These are phyloP conservation scores for Ciconia maguari DNA, from an alignment of 2,113 vertebrate species.

Conservation along the genomic window DNA sequence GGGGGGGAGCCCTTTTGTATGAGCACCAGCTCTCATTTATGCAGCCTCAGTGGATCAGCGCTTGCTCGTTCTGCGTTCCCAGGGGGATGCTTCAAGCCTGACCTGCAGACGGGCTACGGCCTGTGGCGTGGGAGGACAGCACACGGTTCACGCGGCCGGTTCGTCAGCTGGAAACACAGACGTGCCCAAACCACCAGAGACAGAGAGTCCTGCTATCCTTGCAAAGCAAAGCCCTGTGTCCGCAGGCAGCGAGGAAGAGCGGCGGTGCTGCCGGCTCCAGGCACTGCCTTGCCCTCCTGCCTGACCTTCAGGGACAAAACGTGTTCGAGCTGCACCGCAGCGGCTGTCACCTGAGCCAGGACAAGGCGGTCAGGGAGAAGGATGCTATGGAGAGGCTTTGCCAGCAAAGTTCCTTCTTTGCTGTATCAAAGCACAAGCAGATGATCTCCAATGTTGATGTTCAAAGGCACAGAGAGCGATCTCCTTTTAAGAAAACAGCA, in stretches of 20 bases:
- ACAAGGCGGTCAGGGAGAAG: neutral
- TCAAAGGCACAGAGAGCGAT: neutral
- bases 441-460: neutral
- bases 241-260: neutral
- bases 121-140: fast-evolving
- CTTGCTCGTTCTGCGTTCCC: neutral
- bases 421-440: neutral
- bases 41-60: fast-evolving
- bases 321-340: neutral
- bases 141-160: fast-evolving
- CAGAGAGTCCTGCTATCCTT: neutral
- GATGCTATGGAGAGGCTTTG: neutral
- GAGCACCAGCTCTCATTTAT: neutral
- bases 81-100: neutral
- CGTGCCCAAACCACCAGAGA: fast-evolving
- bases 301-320: neutral
- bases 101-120: neutral
- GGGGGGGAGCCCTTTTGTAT: neutral
- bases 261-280: neutral
- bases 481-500: neutral
- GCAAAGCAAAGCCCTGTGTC: neutral
- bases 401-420: neutral
- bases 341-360: neutral
- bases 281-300: neutral
- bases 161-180: neutral